phyloP scores from a whole-genome alignment of 1,140 invertebrate genomes.

The Intoshia linei region DNA sequence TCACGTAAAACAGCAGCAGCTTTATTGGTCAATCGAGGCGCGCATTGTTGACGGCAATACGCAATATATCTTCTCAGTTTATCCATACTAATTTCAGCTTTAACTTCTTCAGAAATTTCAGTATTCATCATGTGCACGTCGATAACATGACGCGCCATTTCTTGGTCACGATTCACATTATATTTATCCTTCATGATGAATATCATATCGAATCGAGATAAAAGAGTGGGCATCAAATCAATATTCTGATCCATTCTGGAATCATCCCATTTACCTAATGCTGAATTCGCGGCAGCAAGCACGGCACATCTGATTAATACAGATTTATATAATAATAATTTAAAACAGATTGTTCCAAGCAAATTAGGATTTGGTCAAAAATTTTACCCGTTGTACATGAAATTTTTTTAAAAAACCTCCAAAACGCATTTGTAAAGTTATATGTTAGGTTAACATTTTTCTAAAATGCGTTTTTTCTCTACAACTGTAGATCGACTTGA shows the following conservation, averaged over 20 bases:
- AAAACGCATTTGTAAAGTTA: too few relatives aligned
- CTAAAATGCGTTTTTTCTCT: too few relatives aligned
- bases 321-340: too few relatives aligned
- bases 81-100: slow-evolving; percentile 44
- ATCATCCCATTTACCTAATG: slow-evolving; percentile 92
- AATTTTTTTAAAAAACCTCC: too few relatives aligned
- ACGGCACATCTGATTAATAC: too few relatives aligned
- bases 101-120: slow-evolving; percentile 16
- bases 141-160: slow-evolving; percentile 75
- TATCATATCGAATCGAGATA: slow-evolving; percentile 99
- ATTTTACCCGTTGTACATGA: too few relatives aligned
- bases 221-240: slow-evolving; percentile 96
- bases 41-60: slow-evolving; percentile 50
- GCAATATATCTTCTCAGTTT: slow-evolving; percentile 69
- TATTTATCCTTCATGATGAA: slow-evolving; percentile 96
- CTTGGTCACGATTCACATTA: slow-evolving; percentile 49
- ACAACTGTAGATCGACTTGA: too few relatives aligned
- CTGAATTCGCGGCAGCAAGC: slow-evolving; percentile 81
- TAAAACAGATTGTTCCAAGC: too few relatives aligned
- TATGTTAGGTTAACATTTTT: too few relatives aligned
- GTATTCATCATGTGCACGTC: slow-evolving; percentile 63
- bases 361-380: too few relatives aligned
- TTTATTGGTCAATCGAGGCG: slow-evolving; percentile 13
- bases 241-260: slow-evolving; percentile 77
- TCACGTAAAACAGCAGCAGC: too few relatives aligned